Percentiles rank a stretch among this genome's conserved stretches.
phyloP scores from a whole-genome alignment of 1,140 invertebrate genomes.

The Cheumatopsyche charites region DNA sequence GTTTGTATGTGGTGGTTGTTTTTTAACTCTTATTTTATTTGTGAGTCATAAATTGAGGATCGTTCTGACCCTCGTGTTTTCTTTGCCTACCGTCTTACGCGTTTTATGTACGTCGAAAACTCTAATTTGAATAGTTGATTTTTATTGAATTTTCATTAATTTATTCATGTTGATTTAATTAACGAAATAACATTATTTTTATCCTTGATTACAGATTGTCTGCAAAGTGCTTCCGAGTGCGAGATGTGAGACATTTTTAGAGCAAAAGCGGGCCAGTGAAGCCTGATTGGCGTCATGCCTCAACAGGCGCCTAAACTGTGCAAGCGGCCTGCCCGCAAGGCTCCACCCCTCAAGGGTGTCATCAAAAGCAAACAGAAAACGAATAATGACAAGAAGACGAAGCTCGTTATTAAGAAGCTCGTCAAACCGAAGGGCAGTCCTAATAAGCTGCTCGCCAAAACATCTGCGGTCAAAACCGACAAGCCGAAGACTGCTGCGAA shows the following conservation, averaged over 20 bases:
- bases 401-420: conserved; percentile 41
- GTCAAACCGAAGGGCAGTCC: conserved; percentile 18
- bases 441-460: conserved; percentile 15
- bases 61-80: conserved; percentile 3
- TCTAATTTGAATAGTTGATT: too few species aligned
- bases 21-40: too few species aligned
- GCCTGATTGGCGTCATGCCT: conserved; percentile 33
- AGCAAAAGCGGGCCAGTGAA: not conserved
- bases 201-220: not conserved
- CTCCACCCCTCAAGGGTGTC: conserved; percentile 24
- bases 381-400: conserved; percentile 32
- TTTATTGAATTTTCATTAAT: too few species aligned
- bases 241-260: conserved; percentile 31
- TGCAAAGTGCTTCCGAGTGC: not conserved
- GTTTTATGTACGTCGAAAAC: too few species aligned
- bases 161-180: too few species aligned
- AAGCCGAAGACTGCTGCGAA: conserved; percentile 1
- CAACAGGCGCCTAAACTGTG: conserved; percentile 34
- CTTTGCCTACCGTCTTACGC: not conserved
- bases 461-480: not conserved
- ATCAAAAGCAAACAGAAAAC: conserved; percentile 33
- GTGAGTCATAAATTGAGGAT: conserved; percentile 1
- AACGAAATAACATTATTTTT: not conserved
- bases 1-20: too few species aligned
- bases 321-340: conserved; percentile 39